Percentiles rank a stretch among this genome's conserved stretches.
Conservation (phyloP, 2,888 invertebrate genomes). For the Drosophila pegasa region DNA sequence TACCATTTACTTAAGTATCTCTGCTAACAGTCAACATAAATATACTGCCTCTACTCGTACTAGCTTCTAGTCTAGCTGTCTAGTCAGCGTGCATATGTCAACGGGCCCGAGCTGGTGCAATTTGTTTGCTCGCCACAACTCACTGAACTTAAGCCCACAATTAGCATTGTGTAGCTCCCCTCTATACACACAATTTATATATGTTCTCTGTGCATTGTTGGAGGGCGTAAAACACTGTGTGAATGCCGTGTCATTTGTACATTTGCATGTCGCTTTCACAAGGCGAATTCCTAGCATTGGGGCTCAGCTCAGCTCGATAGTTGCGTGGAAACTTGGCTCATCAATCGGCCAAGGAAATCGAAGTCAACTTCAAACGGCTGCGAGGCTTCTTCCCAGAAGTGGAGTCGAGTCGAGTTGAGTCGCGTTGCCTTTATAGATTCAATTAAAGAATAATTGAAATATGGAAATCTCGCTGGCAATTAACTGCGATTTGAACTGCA, state of each 20-base stretch:
- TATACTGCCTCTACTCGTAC: not conserved
- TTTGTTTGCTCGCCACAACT: slow-evolving; percentile 24
- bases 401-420: slow-evolving; percentile 28
- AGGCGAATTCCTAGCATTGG: slow-evolving; percentile 53
- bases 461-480: slow-evolving; percentile 65
- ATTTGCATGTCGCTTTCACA: slow-evolving; percentile 73
- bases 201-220: slow-evolving; percentile 1
- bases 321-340: too few species aligned
- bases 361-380: slow-evolving; percentile 50
- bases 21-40: not conserved
- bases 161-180: slow-evolving; percentile 42
- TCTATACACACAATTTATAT: too few species aligned
- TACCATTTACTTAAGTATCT: too few species aligned
- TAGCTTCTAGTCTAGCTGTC: slow-evolving; percentile 1
- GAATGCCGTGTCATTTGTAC: slow-evolving; percentile 69
- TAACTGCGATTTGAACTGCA: slow-evolving; percentile 70
- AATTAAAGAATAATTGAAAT: slow-evolving; percentile 66
- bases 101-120: slow-evolving; percentile 2
- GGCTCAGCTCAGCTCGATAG: too few species aligned
- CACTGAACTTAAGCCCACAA: slow-evolving; percentile 54
- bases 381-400: slow-evolving; percentile 54
- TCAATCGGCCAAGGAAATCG: slow-evolving; percentile 43
- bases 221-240: slow-evolving; percentile 7
- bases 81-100: not conserved
- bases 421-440: slow-evolving; percentile 31